Conservation (phyloP, 2,797 vertebrate species). For the Gymnopithys bicolor region DNA sequence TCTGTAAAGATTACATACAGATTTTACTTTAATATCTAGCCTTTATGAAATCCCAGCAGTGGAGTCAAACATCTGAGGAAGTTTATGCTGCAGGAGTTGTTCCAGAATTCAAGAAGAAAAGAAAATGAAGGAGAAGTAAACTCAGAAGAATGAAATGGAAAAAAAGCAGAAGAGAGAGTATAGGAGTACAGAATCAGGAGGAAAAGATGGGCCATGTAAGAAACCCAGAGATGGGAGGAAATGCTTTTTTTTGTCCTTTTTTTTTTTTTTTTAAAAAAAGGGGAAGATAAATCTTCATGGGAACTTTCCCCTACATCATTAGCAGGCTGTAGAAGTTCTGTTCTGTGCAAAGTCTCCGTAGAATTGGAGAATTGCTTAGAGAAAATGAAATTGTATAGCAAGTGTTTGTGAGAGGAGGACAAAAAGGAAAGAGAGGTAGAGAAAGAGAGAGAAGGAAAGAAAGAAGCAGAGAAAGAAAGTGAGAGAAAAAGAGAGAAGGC, state of each 20-base stretch:
- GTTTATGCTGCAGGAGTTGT: background rate
- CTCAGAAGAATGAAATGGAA: background rate
- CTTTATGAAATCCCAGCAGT: background rate
- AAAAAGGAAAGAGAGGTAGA: background rate
- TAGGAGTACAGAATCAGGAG: background rate
- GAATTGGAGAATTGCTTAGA: background rate
- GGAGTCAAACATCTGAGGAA: background rate
- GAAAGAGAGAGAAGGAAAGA: background rate
- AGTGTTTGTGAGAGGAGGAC: background rate
- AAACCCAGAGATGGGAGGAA: background rate
- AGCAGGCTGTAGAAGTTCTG: background rate
- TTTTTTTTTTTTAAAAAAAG: background rate
- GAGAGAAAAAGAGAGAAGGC: rapidly evolving
- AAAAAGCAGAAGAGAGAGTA: background rate
- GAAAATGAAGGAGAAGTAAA: background rate
- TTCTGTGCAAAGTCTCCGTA: background rate
- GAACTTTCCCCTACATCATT: background rate
- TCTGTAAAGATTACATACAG: background rate
- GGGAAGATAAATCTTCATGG: background rate
- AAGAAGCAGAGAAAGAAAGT: too few species aligned
- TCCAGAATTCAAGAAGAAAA: background rate
- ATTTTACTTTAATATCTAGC: background rate
- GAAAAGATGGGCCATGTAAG: background rate
- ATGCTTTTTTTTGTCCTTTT: background rate
- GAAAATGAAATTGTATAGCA: background rate